A percentile compares a stretch with the other conserved stretches of the same genome.
Evolutionary conservation across 2,113 vertebrate species (phyloP).

Genomic region (Eurypyga helias): DNA sequence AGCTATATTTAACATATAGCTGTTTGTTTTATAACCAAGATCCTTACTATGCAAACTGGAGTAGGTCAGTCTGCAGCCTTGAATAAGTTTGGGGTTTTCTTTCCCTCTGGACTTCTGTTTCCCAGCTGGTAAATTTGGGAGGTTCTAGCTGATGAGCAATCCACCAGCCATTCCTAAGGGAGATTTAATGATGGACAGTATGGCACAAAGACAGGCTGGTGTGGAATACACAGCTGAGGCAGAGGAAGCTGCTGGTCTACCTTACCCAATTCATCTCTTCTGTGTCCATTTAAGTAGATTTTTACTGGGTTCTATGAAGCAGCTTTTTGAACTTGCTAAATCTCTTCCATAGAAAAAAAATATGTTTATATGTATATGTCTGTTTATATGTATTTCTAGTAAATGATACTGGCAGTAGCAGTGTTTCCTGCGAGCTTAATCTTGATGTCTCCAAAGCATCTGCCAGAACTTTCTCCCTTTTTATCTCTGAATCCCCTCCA

Average conservation of each 20-base stretch:
- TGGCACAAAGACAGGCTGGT: background rate
- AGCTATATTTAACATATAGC: background rate
- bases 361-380: background rate
- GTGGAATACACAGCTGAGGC: background rate
- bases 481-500: background rate
- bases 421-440: background rate
- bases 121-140: background rate
- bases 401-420: background rate
- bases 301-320: background rate
- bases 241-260: background rate
- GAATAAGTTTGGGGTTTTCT: background rate
- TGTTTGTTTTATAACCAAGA: slow-evolving; percentile 19
- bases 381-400: background rate
- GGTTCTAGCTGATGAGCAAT: background rate
- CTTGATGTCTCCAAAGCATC: background rate
- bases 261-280: background rate
- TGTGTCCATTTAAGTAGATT: background rate
- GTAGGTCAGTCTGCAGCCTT: slow-evolving; percentile 26
- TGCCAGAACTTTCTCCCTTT: background rate
- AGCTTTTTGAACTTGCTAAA: background rate
- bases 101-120: background rate
- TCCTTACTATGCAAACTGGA: slow-evolving; percentile 10
- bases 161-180: background rate
- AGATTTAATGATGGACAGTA: background rate
- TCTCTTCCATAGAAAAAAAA: background rate